Conservation (phyloP, 2,113 vertebrate genomes). For the Odontophorus gujanensis region DNA sequence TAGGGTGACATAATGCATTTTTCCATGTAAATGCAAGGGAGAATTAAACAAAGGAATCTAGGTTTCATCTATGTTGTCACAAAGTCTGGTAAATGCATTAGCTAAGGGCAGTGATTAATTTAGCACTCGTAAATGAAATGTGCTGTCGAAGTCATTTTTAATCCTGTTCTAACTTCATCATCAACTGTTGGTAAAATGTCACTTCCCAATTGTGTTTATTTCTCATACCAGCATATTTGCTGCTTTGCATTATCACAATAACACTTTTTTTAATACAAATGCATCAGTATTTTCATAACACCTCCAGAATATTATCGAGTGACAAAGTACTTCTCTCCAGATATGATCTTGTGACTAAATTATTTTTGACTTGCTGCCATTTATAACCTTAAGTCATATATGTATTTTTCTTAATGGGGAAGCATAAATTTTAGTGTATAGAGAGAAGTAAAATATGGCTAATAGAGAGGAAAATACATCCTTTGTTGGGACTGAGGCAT, state of each 20-base stretch:
- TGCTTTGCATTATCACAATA: not conserved
- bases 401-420: not conserved
- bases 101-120: conserved; percentile 21
- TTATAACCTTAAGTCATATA: not conserved
- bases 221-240: not conserved
- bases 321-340: not conserved
- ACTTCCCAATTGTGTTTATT: not conserved
- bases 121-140: conserved; percentile 16
- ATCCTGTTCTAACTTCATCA: conserved; percentile 10
- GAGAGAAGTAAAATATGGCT: conserved; percentile 12
- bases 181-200: not conserved
- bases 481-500: not conserved
- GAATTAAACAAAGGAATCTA: conserved; percentile 14
- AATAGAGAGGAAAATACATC: conserved; percentile 11
- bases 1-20: conserved; percentile 52
- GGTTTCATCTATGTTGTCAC: conserved; percentile 16
- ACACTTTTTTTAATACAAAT: not conserved
- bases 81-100: conserved; percentile 55
- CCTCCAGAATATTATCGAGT: not conserved
- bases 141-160: conserved; percentile 3
- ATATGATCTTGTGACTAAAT: conserved; percentile 35
- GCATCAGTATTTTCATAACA: not conserved
- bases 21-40: conserved; percentile 50
- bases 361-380: conserved; percentile 37
- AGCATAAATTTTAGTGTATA: not conserved